Base-by-base conservation (phyloP, 2,888 invertebrate genomes). In the Parnassius apollo region DNA sequence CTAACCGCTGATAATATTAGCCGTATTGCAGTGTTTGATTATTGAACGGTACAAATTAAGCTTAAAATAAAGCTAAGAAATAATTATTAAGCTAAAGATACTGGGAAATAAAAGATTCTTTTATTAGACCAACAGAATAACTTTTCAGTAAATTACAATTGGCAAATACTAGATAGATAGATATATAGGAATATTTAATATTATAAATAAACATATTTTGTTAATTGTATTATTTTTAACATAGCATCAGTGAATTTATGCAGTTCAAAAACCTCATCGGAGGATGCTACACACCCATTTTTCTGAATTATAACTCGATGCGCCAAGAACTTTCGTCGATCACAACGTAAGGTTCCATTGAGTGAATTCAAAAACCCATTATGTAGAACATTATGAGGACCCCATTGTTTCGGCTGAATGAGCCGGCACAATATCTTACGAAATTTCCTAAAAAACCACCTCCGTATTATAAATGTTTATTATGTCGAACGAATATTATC, bases 341-440 rank as follows among this genome's bases (percentile, higher is more conserved):
- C 83, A 80, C 77, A 78, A 77, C 78, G 74, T 68, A 71, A 75
- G 82, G 90, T 89, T 89, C 89, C 89, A 84, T 80, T 85, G 80
- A 81, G 75, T 83, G 89, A 81, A 82, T 83, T 83, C 88, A 82
- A 84, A 87, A 88, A 85, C 77, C 84, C 88, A 89, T 89, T 89
- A 89, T 85, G 80, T 83, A 73, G 85, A 81, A 85, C 86, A 84
- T 88, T 85, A 88, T 84, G 83, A 82, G 81, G 78, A 77, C 78
- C 81, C 87, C 88, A 91, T 91, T 91, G 90, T 91, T 77, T 88
- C 83, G 88, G 78, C 77, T 88, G 85, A 91, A 87, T 85, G 87
- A 82, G 74, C 86, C 81, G 78, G 80, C 81, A 88, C 87, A 90
- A 89, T 89, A 89, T 88, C 88, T 90, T 90, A 88, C 88, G 88